Evolutionary conservation across 1,140 invertebrate species (phyloP).

Genomic region (Bilobella aurantiaca): DNA sequence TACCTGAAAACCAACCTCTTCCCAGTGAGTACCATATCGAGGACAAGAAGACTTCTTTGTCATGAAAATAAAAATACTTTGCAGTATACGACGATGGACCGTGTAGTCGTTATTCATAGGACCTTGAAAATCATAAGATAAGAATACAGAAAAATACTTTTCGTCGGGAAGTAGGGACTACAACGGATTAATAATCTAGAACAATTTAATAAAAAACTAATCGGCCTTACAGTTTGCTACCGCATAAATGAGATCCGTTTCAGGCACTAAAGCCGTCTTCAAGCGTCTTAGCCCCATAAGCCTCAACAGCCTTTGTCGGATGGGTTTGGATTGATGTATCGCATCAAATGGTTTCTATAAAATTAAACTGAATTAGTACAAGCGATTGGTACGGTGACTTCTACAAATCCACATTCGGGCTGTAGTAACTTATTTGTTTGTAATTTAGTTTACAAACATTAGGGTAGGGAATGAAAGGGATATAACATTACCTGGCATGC

Average conservation of each 20-base stretch:
- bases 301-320: conserved; percentile 15
- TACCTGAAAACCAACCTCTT: conserved; percentile 50
- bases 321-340: neutral
- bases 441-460: neutral
- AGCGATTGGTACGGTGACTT: too few species aligned
- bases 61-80: conserved; percentile 46
- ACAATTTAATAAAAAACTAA: neutral
- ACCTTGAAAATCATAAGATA: conserved; percentile 36
- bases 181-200: too few species aligned
- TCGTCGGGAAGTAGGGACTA: too few species aligned
- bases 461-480: neutral
- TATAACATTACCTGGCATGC: conserved; percentile 13
- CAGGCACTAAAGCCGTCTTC: conserved; percentile 38
- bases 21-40: conserved; percentile 48
- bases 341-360: neutral
- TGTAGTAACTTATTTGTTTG: too few species aligned
- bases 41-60: conserved; percentile 44
- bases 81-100: conserved; percentile 42
- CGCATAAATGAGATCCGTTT: conserved; percentile 44
- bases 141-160: neutral
- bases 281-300: conserved; percentile 41
- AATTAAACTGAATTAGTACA: neutral
- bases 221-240: conserved; percentile 43
- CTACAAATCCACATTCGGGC: neutral
- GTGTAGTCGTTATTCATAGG: conserved; percentile 42